Evolutionary conservation across 2,113 vertebrate genomes (phyloP).

Genomic region (Clarias magur): DNA sequence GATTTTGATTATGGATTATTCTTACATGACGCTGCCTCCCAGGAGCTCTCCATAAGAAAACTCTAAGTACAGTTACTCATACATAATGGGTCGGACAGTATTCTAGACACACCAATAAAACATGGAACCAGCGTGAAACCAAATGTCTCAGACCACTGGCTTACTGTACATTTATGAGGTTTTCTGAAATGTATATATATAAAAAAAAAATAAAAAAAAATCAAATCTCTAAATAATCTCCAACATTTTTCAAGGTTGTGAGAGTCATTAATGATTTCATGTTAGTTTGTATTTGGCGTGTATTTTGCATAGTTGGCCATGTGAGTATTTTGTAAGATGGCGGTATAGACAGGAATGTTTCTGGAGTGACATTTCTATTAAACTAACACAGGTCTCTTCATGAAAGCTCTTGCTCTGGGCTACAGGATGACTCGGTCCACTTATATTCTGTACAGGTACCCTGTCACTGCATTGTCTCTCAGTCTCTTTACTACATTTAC

Average conservation of each 20-base stretch:
- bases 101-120: neutral
- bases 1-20: neutral
- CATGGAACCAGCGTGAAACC: neutral
- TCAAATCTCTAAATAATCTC: neutral
- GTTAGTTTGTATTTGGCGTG: neutral
- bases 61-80: neutral
- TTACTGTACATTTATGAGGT: neutral
- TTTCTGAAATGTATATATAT: neutral
- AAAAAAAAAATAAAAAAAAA: neutral
- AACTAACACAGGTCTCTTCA: neutral
- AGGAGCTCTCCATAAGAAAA: neutral
- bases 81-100: neutral
- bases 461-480: neutral
- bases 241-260: neutral
- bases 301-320: neutral
- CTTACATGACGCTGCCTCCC: neutral
- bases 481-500: neutral
- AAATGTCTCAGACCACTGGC: neutral
- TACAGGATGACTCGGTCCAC: neutral
- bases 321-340: neutral
- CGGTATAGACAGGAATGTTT: neutral
- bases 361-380: constrained; percentile 5
- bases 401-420: neutral
- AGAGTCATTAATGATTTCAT: neutral
- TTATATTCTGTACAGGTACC: neutral